Base-by-base conservation (phyloP, 2,113 vertebrate species). In the Callospermophilus lateralis region DNA sequence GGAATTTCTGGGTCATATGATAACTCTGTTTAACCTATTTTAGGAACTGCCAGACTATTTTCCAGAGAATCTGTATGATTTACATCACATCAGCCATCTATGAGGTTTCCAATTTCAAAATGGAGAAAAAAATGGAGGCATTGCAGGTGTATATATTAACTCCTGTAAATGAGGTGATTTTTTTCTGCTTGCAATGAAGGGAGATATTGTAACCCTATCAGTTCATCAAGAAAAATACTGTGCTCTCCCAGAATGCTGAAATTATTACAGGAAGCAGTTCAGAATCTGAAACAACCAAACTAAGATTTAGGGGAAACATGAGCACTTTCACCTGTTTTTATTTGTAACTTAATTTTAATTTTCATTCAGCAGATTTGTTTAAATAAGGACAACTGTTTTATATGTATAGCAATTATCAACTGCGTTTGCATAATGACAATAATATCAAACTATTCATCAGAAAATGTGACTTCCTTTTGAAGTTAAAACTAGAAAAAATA, bases 61-160 rank as follows among this genome's bases (percentile, higher is more conserved):
- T 95, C 20, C 67, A 73, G 34, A 55, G 39, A 22, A 61, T 93
- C 87, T 94, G 45, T 34, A 65, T 17, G 34, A 77, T 79, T 90
- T 83, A 11, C 7, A 39, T 77, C 61, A 37, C 28, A 78, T 32
- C 42, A 96, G 37, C 68, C 28, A 11, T 20, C 20, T 30, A 45
- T 28, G 30, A 77, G 9, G 7, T 4, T 70, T 91, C 58, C 39
- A 37, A 42, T 88, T 84, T 73, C 86, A 94, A 83, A 86, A 74
- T 45, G 28, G 87, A 93, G 48, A 73, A 55, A 78, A 58, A 67
- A 80, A 87, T 70, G 26, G 83, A 73, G 39, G 22, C 72, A 55
- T 72, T 84, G 67, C 95, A 89, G 70, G 53, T 96, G 72, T 95
- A 86, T 93, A 97, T 97, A 91, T 96, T 93, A 90, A 77, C 45